A percentile compares a stretch with the other conserved stretches of the same genome.
Evolutionary conservation across 2,888 invertebrate genomes (phyloP).

Genomic region (Mayetiola destructor): DNA sequence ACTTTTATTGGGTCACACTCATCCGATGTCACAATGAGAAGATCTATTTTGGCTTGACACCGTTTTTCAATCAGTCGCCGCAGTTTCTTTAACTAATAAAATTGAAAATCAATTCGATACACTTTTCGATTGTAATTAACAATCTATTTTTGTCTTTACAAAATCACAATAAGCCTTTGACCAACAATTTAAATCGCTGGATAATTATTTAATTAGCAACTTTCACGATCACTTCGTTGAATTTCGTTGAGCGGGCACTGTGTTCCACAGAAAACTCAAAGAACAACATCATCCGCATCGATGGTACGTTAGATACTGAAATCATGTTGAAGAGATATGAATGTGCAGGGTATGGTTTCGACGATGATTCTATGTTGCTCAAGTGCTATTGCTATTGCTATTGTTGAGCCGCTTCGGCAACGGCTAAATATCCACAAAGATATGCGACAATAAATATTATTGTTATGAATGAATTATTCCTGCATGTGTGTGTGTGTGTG

Average conservation of each 20-base stretch:
- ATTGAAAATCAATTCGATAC: no score
- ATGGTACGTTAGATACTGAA: slow-evolving; percentile 3
- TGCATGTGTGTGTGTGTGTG: not conserved
- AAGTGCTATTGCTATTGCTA: not conserved
- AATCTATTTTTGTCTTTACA: no score
- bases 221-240: not conserved
- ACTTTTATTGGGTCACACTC: no score
- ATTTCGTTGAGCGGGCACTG: not conserved
- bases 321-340: not conserved
- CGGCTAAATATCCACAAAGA: not conserved
- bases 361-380: no score
- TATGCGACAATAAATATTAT: slow-evolving; percentile 5
- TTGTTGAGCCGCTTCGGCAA: not conserved
- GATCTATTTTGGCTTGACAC: no score
- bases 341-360: not conserved
- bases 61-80: no score
- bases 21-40: no score
- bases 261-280: not conserved
- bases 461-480: not conserved
- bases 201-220: no score
- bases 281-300: slow-evolving; percentile 1
- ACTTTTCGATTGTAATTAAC: no score
- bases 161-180: no score
- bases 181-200: no score
- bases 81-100: no score